These are phyloP conservation scores for Trachelus troglodyta DNA, from an alignment of 2,888 invertebrate species.

Conservation along the genomic window DNA sequence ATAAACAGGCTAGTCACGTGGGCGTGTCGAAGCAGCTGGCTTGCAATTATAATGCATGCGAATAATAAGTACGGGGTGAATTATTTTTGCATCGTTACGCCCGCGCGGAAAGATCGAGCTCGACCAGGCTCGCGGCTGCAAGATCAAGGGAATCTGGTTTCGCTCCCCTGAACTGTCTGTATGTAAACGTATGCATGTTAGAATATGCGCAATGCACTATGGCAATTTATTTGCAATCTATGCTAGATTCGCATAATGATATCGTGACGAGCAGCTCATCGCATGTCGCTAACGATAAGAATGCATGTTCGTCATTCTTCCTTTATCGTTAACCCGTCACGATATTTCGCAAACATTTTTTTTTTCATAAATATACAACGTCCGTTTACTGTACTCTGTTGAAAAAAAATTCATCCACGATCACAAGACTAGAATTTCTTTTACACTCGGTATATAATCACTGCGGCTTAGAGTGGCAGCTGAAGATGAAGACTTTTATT, in stretches of 20 bases:
- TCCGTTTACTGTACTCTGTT: background rate
- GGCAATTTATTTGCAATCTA: background rate
- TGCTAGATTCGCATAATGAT: background rate
- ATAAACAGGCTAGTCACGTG: background rate
- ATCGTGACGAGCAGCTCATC: background rate
- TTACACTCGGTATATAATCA: background rate
- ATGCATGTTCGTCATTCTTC: background rate
- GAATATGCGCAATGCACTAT: background rate
- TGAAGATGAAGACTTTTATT: background rate
- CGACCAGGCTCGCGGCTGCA: constrained; percentile 26
- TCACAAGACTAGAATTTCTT: background rate
- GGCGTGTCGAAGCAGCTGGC: background rate
- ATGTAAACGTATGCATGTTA: background rate
- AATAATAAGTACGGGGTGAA: background rate
- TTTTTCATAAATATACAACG: background rate
- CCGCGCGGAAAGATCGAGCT: constrained; percentile 7
- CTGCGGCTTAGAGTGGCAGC: background rate
- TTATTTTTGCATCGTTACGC: constrained; percentile 10
- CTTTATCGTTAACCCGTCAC: background rate
- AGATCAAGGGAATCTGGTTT: constrained; percentile 59
- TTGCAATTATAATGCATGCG: background rate
- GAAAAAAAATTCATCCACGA: background rate
- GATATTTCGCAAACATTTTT: background rate
- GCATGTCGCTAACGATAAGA: background rate
- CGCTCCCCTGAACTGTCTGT: background rate